Percentiles rank a stretch among this genome's conserved stretches.
Evolutionary conservation across 2,113 vertebrate species (phyloP).

Genomic region (Thunnus thynnus): DNA sequence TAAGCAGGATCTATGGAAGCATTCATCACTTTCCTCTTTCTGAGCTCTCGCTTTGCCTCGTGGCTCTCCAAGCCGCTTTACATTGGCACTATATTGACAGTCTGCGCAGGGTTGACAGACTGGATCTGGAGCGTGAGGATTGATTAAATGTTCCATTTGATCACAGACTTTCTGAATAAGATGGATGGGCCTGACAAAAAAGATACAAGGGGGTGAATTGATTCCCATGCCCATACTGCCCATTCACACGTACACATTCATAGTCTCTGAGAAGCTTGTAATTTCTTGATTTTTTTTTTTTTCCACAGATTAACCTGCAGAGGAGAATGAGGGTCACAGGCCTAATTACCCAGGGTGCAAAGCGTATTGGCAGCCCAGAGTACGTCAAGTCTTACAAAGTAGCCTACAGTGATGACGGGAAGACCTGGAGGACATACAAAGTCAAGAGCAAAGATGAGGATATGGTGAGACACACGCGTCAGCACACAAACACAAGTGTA

Average conservation of each 20-base stretch:
- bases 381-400: conserved; percentile 99
- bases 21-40: conserved; percentile 51
- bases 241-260: background rate
- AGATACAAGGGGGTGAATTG: conserved; percentile 57
- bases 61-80: conserved; percentile 36
- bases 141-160: conserved; percentile 75
- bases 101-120: conserved; percentile 60
- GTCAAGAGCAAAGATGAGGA: conserved; percentile 95
- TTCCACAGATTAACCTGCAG: conserved; percentile 95
- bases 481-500: conserved; percentile 20
- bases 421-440: conserved; percentile 96
- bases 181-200: conserved; percentile 73
- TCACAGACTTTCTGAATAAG: conserved; percentile 70
- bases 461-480: conserved; percentile 87
- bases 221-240: conserved; percentile 36
- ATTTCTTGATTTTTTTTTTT: conserved; percentile 32
- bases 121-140: conserved; percentile 58
- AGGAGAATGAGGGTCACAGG: conserved; percentile 98
- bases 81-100: conserved; percentile 66
- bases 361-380: conserved; percentile 97
- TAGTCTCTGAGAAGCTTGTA: background rate
- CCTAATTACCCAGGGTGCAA: conserved; percentile 98
- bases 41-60: conserved; percentile 36
- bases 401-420: conserved; percentile 96
- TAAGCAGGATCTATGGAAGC: conserved; percentile 32